Base-by-base conservation (phyloP, 2,888 invertebrate genomes). In the Cetonia aurata region DNA sequence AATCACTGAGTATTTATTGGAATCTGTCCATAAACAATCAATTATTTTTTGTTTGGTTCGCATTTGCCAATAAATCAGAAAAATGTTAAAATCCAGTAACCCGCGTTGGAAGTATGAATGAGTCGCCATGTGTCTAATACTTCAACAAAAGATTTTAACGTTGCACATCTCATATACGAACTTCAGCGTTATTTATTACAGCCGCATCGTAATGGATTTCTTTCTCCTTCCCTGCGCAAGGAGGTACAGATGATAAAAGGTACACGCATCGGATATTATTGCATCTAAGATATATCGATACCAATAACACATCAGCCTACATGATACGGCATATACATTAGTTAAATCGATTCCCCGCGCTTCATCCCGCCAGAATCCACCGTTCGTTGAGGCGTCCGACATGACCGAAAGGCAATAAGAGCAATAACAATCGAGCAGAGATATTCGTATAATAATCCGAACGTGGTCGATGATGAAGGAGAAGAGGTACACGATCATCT, bases 261-360 rank as follows among this genome's bases (percentile, higher is more conserved):
- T 15, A 41, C 57, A 57, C 41, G 41, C 57, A 41, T 42, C 41
- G 57, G 41, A 57, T 57, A 57, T 57, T 57, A 57, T 57, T 57
- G 57, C 57, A 57, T 41, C 19, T 41, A 52, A 57, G 57, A 44
- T 57, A 57, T 57, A 57, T 57, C 57, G 57, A 57, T 57, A 37
- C 57, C 42, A 37, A 57, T 57, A 57, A 57, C 57, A 57, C 42
- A 57, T 57, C 57, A 57, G 41, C 57, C 57, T 57, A 57, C 57
- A 41, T 57, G 57, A 57, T 57, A 57, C 57, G 42, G 15, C 57
- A 42, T 15, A 57, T 42, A 42, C 57, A 57, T 57, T 57, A 57
- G 41, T 57, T 57, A 57, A 57, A 57, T 52, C 19, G 25, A 19
- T 52, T 46, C 50, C 50, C 50, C 50, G 12, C 50, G 9, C 15